Evolutionary conservation across 2,113 vertebrate genomes (phyloP).

Genomic region (Eurystomus gularis): DNA sequence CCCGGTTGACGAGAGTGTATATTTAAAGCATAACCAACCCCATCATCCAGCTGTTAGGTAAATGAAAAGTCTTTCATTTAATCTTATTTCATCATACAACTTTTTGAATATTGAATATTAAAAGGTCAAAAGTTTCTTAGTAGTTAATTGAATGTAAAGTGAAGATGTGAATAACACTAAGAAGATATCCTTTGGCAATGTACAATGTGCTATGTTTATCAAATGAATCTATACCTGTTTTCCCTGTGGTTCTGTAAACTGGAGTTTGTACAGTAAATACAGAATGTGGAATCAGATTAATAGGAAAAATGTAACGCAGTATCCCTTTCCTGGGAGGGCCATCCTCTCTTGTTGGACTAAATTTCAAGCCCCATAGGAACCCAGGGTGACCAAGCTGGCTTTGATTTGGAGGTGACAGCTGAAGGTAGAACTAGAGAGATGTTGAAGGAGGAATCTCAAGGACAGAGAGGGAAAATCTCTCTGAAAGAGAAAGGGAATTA

Average conservation of each 20-base stretch:
- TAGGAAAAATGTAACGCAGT: not conserved
- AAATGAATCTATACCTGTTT: not conserved
- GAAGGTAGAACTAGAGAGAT: not conserved
- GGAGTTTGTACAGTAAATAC: not conserved
- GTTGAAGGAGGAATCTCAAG: not conserved
- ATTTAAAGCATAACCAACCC: not conserved
- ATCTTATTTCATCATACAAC: not conserved
- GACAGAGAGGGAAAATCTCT: not conserved
- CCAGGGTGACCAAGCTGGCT: not conserved
- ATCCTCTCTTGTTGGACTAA: not conserved
- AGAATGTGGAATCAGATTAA: not conserved
- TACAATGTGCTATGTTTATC: not conserved
- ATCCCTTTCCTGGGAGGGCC: not conserved
- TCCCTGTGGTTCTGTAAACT: not conserved
- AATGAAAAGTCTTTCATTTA: not conserved
- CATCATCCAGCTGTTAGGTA: not conserved
- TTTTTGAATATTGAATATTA: not conserved
- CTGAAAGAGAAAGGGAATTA: not conserved
- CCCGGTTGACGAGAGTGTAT: accelerated
- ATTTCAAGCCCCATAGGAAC: not conserved
- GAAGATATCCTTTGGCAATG: not conserved
- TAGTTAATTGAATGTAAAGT: not conserved
- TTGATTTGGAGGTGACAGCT: not conserved
- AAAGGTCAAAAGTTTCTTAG: not conserved
- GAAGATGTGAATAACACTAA: not conserved